Evolutionary conservation across 2,113 vertebrate species (phyloP).

Genomic region (Siniperca knerii): DNA sequence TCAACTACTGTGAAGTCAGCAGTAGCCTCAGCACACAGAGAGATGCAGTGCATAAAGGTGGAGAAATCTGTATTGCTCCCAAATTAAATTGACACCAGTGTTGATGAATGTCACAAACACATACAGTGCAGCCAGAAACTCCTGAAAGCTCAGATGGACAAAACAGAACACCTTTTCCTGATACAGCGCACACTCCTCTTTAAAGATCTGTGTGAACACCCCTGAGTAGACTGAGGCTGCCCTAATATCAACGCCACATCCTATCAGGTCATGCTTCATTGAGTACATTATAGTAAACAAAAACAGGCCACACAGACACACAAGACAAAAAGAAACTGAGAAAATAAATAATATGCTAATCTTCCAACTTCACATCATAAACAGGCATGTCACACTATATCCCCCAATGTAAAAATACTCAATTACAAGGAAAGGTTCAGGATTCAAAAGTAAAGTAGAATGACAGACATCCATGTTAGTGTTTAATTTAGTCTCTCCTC

Average conservation of each 20-base stretch:
- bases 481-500: background rate
- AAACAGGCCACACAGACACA: background rate
- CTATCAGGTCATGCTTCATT: background rate
- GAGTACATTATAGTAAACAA: background rate
- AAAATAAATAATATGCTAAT: background rate
- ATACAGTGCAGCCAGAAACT: constrained; percentile 14
- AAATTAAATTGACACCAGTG: background rate
- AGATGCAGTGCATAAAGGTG: no score
- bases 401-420: background rate
- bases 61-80: no score
- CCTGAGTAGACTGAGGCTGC: constrained; percentile 9
- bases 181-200: background rate
- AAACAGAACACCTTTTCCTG: constrained; percentile 9
- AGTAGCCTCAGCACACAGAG: no score
- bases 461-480: background rate
- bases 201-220: constrained; percentile 6
- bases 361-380: background rate
- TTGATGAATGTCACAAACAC: constrained; percentile 5
- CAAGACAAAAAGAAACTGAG: no score
- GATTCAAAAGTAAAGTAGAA: background rate
- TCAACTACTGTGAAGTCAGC: no score
- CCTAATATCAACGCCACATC: background rate
- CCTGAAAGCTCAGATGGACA: constrained; percentile 8
- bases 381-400: background rate
- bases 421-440: background rate